Evolutionary conservation across 2,888 invertebrate genomes (phyloP).

Genomic region (Diaperis boleti): DNA sequence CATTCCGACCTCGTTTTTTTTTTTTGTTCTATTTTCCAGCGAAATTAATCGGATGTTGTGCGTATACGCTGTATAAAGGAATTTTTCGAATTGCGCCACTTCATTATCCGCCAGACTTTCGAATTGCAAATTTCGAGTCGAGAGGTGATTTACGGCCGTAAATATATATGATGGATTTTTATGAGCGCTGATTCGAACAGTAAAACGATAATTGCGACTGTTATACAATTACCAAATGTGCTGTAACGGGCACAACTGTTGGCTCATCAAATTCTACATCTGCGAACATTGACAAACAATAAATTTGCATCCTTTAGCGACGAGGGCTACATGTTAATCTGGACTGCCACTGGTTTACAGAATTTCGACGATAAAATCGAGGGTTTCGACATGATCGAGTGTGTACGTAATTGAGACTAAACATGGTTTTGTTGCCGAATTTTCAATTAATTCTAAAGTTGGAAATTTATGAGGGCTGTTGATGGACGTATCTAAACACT

Average conservation of each 20-base stretch:
- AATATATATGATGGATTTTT: slow-evolving; percentile 1
- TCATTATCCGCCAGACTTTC: too few species aligned
- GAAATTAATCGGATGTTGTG: neutral
- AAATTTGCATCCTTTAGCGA: neutral
- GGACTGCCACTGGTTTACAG: too few species aligned
- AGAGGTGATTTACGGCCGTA: neutral
- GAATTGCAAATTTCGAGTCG: slow-evolving; percentile 3
- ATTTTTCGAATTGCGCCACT: slow-evolving; percentile 18
- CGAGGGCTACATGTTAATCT: neutral
- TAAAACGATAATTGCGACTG: slow-evolving; percentile 1
- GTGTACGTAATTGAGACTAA: too few species aligned
- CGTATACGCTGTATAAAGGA: neutral
- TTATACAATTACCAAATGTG: neutral
- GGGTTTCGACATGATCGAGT: too few species aligned
- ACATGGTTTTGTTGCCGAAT: too few species aligned
- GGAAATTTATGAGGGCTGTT: too few species aligned
- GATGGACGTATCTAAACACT: too few species aligned
- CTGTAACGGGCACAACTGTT: neutral
- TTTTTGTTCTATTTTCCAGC: slow-evolving; percentile 5
- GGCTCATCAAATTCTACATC: neutral
- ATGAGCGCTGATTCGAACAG: neutral
- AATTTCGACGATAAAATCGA: too few species aligned
- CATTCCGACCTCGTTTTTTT: too few species aligned
- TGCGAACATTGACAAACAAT: neutral
- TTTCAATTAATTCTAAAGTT: too few species aligned